phyloP scores from a whole-genome alignment of 2,113 vertebrate genomes.

The Butorides virescens region DNA sequence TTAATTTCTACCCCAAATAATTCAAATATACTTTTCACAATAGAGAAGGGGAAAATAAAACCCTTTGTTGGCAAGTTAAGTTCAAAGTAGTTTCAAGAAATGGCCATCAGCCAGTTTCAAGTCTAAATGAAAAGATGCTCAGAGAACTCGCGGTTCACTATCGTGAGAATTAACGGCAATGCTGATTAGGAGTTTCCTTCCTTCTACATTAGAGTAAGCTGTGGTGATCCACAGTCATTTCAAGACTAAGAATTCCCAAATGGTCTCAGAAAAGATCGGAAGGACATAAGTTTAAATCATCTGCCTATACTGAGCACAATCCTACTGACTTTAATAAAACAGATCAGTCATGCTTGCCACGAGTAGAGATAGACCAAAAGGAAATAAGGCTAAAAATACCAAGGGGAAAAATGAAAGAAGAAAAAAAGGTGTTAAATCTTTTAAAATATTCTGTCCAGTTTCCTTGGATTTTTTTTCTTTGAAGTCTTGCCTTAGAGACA shows the following conservation, averaged over 20 bases:
- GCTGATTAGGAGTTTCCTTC: neutral
- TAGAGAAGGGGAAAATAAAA: neutral
- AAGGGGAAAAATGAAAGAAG: neutral
- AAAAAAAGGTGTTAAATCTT: neutral
- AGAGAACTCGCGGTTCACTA: neutral
- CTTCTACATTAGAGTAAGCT: neutral
- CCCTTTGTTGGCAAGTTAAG: neutral
- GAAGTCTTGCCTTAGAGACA: neutral
- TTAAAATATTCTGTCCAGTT: neutral
- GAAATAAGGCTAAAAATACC: constrained; percentile 4
- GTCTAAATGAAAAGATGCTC: neutral
- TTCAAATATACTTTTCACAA: neutral
- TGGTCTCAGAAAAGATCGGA: neutral
- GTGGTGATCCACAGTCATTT: neutral
- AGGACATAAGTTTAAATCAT: constrained; percentile 15
- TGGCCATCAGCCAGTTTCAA: constrained; percentile 1
- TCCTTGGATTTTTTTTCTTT: neutral
- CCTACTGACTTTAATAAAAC: neutral
- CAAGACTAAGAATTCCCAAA: neutral
- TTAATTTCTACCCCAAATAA: constrained; percentile 8
- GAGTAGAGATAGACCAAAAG: neutral
- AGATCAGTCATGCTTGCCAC: constrained; percentile 2
- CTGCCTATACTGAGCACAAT: neutral
- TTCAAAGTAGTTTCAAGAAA: constrained; percentile 3
- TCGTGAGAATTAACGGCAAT: neutral